Evolutionary conservation across 2,113 vertebrate species (phyloP).

Genomic region (Channa argus): DNA sequence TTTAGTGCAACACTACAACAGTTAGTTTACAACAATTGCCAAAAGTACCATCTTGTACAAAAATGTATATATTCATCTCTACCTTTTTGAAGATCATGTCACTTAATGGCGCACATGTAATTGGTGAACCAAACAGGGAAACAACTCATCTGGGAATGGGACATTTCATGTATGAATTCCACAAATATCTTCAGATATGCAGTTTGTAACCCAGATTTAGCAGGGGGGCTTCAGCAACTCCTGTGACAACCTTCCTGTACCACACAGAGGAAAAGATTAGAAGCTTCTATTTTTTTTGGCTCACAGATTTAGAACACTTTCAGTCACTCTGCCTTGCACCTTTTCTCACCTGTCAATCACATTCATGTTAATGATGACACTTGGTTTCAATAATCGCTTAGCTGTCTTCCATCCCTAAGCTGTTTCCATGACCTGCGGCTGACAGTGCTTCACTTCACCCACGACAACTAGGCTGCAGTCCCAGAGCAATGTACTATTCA

Average conservation of each 20-base stretch:
- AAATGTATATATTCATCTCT: too few relatives aligned
- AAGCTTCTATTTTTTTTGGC: conserved; percentile 11
- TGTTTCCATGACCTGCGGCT: conserved; percentile 28
- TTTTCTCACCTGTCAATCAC: conserved; percentile 54
- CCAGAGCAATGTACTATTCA: conserved; percentile 1
- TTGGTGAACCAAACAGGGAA: background rate
- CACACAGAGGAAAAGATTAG: conserved; percentile 3
- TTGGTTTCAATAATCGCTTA: conserved; percentile 36
- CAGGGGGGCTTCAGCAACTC: conserved; percentile 8
- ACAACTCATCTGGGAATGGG: background rate
- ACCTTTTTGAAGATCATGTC: too few relatives aligned
- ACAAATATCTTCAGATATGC: conserved; percentile 16
- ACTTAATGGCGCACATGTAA: background rate
- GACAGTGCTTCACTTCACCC: conserved; percentile 4
- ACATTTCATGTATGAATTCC: conserved; percentile 7
- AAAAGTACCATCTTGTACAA: too few relatives aligned
- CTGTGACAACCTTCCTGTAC: background rate
- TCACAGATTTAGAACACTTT: conserved; percentile 40
- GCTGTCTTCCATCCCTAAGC: conserved; percentile 22
- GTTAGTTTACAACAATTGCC: background rate
- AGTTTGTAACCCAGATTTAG: conserved; percentile 31
- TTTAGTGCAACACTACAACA: background rate
- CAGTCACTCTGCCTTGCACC: conserved; percentile 14
- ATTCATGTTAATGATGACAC: conserved; percentile 28
- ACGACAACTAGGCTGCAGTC: background rate